Evolutionary conservation across 2,888 invertebrate species (phyloP).

Genomic region (Beris morrisii): DNA sequence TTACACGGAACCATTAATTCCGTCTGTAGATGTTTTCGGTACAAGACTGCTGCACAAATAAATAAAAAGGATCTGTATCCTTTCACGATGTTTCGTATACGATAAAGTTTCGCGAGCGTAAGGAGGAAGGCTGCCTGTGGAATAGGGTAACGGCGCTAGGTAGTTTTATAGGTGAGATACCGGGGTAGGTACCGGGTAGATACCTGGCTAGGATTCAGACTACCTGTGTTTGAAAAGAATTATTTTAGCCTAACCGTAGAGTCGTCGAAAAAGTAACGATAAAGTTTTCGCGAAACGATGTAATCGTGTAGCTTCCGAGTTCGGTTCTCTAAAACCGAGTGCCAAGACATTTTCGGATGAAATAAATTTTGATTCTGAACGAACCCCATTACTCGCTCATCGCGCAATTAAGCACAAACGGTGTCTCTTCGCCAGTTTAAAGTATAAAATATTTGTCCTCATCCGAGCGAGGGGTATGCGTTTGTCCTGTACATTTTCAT

Average conservation of each 20-base stretch:
- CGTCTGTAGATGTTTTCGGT: neutral
- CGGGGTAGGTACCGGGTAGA: no score
- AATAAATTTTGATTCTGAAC: neutral
- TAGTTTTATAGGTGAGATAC: no score
- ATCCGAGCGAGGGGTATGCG: slow-evolving; percentile 8
- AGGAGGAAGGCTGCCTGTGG: no score
- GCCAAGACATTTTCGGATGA: slow-evolving; percentile 17
- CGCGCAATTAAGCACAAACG: slow-evolving; percentile 56
- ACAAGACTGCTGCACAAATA: slow-evolving; percentile 21
- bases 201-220: no score
- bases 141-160: no score
- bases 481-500: neutral
- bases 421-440: slow-evolving; percentile 42
- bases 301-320: neutral
- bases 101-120: no score
- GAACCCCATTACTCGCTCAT: slow-evolving; percentile 50
- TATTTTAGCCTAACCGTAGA: slow-evolving; percentile 1
- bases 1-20: slow-evolving; percentile 35
- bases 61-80: neutral
- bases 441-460: slow-evolving; percentile 38
- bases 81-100: no score
- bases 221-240: no score
- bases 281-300: slow-evolving; percentile 12
- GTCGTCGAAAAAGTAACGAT: slow-evolving; percentile 20
- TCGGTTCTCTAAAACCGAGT: neutral